Conservation (phyloP, 2,888 invertebrate genomes). For the Tupiocoris notatus region DNA sequence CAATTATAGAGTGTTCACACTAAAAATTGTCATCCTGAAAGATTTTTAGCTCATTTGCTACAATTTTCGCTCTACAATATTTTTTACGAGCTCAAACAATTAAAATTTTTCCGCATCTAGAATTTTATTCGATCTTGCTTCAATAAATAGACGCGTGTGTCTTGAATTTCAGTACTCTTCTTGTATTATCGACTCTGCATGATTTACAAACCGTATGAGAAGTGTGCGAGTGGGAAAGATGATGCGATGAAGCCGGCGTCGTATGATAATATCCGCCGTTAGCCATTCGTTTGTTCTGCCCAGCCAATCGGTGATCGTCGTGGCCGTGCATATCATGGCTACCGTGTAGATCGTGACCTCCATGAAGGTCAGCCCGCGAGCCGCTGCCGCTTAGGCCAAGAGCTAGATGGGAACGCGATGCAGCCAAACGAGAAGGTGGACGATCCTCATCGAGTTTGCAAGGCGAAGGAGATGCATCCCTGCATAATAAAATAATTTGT, state of each 20-base stretch:
- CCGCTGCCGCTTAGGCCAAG: slow-evolving; percentile 47
- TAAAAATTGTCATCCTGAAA: too few species aligned
- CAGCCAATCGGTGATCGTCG: slow-evolving; percentile 1
- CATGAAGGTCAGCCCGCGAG: slow-evolving; percentile 16
- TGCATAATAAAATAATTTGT: too few species aligned
- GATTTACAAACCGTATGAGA: slow-evolving; percentile 30
- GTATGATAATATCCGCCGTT: slow-evolving; percentile 45
- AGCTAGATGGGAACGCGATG: slow-evolving; percentile 51
- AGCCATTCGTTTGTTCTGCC: slow-evolving; percentile 34
- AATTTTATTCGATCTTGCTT: too few species aligned
- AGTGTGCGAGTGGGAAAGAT: slow-evolving; percentile 55
- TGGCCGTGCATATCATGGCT: background rate
- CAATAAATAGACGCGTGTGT: too few species aligned
- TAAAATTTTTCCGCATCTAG: too few species aligned
- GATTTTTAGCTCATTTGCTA: too few species aligned
- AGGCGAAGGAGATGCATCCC: slow-evolving; percentile 45
- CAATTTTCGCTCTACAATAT: too few species aligned
- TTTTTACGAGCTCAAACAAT: too few species aligned
- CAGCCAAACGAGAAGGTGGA: slow-evolving; percentile 46
- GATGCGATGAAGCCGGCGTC: slow-evolving; percentile 34
- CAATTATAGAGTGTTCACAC: too few species aligned
- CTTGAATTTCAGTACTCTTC: too few species aligned
- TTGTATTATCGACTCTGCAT: too few species aligned
- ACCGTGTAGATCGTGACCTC: background rate
- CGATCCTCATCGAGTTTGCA: slow-evolving; percentile 38